Evolutionary conservation across 2,113 vertebrate genomes (phyloP), one percentile per base, ranked within the genome.

Genomic region (Macquaria australasica): DNA sequence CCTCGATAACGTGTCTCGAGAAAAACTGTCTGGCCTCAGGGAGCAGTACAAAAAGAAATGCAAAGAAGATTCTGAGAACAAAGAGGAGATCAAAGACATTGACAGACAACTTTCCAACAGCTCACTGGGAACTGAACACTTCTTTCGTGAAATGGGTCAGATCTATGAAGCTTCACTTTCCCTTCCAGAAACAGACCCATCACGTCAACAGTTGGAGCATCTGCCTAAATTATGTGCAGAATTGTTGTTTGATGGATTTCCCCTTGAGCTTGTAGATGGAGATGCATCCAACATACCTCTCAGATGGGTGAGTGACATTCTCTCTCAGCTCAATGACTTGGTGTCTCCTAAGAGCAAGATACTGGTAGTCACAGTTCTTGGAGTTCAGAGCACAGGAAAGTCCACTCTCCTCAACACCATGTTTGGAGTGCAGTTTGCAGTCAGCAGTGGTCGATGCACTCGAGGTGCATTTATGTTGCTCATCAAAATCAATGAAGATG

Each of bases 351-450:
- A 95, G 16, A 92, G 85, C 69, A 95, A 92, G 50, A 92, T 97
- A 55, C 77, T 91, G 67, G 96, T 97, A 0, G 84, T 96, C 23
- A 96, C 96, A 1, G 94, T 95, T 4, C 88, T 97, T 68, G 96
- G 96, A 2, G 94, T 95, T 12, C 96, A 97, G 3, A 96, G 96
- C 90, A 96, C 97, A 1, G 97, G 97, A 37, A 97, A 97, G 71
- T 97, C 97, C 78, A 97, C 97, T 2, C 95, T 97, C 1, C 95
- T 97, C 5, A 97, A 97, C 87, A 96, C 96, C 74, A 96, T 97
- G 97, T 97, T 97, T 83, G 97, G 97, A 37, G 92, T 97, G 45
- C 96, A 96, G 86, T 97, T 97, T 88, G 93, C 96, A 56, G 95
- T 96, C 3, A 95, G 96, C 85, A 95, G 91, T 86, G 94, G 95